phyloP scores from a whole-genome alignment of 2,888 invertebrate species.

The Rhopalosiphum nymphaeae region DNA sequence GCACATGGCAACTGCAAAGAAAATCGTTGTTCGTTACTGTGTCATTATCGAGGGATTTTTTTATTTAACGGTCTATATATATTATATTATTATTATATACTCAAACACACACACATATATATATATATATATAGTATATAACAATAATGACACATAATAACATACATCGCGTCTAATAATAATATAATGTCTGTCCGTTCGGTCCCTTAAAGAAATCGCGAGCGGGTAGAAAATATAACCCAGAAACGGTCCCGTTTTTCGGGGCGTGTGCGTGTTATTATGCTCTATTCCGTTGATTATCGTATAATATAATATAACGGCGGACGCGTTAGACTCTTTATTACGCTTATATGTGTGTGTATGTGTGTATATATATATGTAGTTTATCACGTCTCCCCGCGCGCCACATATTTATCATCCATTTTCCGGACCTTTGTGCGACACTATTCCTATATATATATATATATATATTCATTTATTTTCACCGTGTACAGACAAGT shows the following conservation, averaged over 20 bases:
- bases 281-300: not conserved
- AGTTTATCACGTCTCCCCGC: not conserved
- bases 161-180: not conserved
- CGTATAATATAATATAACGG: not conserved
- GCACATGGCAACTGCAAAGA: not conserved
- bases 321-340: not conserved
- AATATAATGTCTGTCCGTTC: not conserved
- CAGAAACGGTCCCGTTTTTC: not conserved
- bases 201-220: conserved; percentile 10
- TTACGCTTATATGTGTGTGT: no score
- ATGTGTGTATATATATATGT: not conserved
- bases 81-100: not conserved
- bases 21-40: conserved; percentile 11
- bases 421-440: conserved; percentile 10
- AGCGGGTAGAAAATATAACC: not conserved
- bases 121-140: not conserved
- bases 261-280: not conserved
- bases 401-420: not conserved
- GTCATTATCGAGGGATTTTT: not conserved
- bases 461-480: not conserved
- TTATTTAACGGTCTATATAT: not conserved
- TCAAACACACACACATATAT: not conserved
- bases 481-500: not conserved
- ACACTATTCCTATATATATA: not conserved
- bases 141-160: conserved; percentile 9